phyloP scores from a whole-genome alignment of 2,113 vertebrate species.

The Osmerus eperlanus region DNA sequence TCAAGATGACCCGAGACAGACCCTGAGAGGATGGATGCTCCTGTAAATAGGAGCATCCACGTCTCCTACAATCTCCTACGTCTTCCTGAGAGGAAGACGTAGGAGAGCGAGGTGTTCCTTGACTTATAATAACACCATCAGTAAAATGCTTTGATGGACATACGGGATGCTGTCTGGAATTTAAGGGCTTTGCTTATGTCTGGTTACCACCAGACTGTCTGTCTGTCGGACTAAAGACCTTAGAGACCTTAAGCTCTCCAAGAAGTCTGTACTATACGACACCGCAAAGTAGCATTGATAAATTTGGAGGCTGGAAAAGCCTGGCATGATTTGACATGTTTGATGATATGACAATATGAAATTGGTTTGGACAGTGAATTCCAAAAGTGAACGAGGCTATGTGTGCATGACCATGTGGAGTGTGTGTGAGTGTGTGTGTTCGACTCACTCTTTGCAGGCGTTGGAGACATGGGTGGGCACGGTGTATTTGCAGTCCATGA shows the following conservation, averaged over 20 bases:
- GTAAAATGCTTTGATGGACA: background rate
- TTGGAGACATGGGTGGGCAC: slow-evolving; percentile 88
- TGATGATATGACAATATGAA: background rate
- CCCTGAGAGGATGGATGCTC: background rate
- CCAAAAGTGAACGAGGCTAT: background rate
- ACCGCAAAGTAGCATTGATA: too few relatives aligned
- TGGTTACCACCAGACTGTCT: background rate
- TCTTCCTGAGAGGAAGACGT: background rate
- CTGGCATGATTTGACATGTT: too few relatives aligned
- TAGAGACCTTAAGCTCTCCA: background rate
- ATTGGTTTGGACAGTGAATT: background rate
- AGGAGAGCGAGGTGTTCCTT: background rate
- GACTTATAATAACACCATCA: background rate
- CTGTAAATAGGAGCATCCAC: background rate
- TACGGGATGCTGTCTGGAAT: background rate
- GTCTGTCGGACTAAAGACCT: background rate
- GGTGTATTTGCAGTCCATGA: slow-evolving; percentile 99
- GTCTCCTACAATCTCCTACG: too few relatives aligned
- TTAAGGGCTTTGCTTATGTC: background rate
- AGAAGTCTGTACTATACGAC: background rate
- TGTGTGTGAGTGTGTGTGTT: background rate
- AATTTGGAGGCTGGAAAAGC: too few relatives aligned
- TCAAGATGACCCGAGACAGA: background rate
- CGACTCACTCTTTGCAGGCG: slow-evolving; percentile 93
- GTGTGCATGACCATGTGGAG: background rate